Evolutionary conservation across 2,113 vertebrate genomes (phyloP).

Genomic region (Crocuta crocuta): DNA sequence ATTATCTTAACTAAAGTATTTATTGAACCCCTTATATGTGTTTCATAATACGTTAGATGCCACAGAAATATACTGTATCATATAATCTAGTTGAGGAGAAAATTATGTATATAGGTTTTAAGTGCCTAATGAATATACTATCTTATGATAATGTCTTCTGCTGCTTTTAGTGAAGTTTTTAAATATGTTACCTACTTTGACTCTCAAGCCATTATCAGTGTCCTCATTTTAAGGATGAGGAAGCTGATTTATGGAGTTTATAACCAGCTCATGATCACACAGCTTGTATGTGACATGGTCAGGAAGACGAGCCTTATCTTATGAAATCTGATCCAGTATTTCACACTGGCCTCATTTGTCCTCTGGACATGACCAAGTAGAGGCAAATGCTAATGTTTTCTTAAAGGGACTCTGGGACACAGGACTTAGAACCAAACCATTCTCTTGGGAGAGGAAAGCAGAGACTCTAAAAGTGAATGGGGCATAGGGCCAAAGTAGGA

Average conservation of each 20-base stretch:
- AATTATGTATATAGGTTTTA: background rate
- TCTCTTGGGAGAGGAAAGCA: background rate
- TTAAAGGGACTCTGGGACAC: background rate
- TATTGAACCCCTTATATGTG: background rate
- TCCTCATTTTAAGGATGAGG: background rate
- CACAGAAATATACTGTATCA: background rate
- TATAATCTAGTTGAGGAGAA: background rate
- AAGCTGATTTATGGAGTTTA: background rate
- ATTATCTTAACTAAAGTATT: conserved; percentile 15
- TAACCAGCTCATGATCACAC: background rate
- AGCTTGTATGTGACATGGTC: background rate
- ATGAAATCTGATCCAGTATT: background rate
- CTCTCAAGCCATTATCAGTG: background rate
- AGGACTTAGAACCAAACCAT: background rate
- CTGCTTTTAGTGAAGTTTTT: background rate
- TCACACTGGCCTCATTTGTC: background rate
- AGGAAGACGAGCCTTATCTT: conserved; percentile 1
- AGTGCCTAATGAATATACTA: background rate
- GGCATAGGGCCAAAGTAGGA: background rate
- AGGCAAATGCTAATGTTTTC: background rate
- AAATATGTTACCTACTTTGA: background rate
- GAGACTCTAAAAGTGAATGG: conserved; percentile 66
- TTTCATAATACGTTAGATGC: background rate
- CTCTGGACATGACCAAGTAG: background rate
- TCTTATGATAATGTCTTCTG: background rate